Conservation (phyloP, 2,113 vertebrate genomes). For the Hydrochoerus hydrochaeris region DNA sequence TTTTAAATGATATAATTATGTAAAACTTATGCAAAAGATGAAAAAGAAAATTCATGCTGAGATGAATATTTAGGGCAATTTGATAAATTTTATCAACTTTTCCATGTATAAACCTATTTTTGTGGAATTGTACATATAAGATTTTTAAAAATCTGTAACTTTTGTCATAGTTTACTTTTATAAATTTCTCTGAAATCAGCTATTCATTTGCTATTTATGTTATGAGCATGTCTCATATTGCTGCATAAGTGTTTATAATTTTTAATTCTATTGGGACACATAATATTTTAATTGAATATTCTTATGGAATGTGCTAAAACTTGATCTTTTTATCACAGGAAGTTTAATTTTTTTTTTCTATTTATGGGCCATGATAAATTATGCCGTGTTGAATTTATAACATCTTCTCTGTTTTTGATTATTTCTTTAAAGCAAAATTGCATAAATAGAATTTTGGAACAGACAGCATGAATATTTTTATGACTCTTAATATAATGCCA, state of each 20-base stretch:
- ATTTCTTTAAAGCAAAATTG: conserved; percentile 62
- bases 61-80: neutral
- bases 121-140: neutral
- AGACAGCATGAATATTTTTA: conserved; percentile 67
- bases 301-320: conserved; percentile 38
- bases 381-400: conserved; percentile 42
- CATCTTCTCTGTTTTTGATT: conserved; percentile 46
- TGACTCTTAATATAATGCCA: conserved; percentile 51
- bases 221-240: conserved; percentile 18
- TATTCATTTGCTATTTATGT: conserved; percentile 42
- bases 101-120: neutral
- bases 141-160: neutral
- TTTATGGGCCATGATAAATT: conserved; percentile 37
- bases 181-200: neutral
- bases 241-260: conserved; percentile 23
- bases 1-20: neutral
- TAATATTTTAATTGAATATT: conserved; percentile 10
- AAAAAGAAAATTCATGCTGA: neutral
- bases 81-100: neutral
- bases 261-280: conserved; percentile 16
- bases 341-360: conserved; percentile 55
- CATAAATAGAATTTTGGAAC: conserved; percentile 53
- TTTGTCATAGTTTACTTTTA: conserved; percentile 40
- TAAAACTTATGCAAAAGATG: conserved; percentile 4
- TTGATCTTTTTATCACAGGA: conserved; percentile 7